Evolutionary conservation across 2,113 vertebrate genomes (phyloP).

Genomic region (Pelusios castaneus): DNA sequence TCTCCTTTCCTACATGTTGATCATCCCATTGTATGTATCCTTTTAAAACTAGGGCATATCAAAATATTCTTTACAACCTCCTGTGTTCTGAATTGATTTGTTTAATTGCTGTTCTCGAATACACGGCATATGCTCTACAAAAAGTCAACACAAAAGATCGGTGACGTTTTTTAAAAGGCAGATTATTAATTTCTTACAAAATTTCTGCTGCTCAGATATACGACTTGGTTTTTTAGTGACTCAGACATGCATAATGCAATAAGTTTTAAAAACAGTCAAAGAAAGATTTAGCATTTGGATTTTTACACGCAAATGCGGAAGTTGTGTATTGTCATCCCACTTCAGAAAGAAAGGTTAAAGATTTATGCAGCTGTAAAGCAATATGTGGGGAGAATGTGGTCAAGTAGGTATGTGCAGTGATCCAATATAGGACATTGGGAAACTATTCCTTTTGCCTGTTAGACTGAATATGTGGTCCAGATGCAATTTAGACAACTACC

Average conservation of each 20-base stretch:
- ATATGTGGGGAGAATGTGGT: constrained; percentile 30
- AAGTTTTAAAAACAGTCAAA: neutral
- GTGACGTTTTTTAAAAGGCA: neutral
- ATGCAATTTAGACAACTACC: constrained; percentile 22
- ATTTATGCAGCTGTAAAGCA: neutral
- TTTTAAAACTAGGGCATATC: neutral
- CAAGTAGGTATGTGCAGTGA: constrained; percentile 11
- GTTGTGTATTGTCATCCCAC: constrained; percentile 8
- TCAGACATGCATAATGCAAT: neutral
- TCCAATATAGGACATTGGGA: neutral
- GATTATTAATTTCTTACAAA: neutral
- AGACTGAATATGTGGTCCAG: constrained; percentile 14
- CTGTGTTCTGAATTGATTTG: neutral
- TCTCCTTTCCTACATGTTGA: neutral
- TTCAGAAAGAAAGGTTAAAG: neutral
- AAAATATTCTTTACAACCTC: neutral
- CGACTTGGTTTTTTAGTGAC: constrained; percentile 9
- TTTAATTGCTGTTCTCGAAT: neutral
- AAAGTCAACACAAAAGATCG: neutral
- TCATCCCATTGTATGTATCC: neutral
- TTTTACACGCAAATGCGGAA: neutral
- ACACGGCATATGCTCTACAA: neutral
- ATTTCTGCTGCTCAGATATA: neutral
- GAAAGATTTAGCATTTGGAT: neutral
- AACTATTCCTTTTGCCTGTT: neutral